Evolutionary conservation across 2,797 vertebrate species (phyloP).

Genomic region (Todus mexicanus): DNA sequence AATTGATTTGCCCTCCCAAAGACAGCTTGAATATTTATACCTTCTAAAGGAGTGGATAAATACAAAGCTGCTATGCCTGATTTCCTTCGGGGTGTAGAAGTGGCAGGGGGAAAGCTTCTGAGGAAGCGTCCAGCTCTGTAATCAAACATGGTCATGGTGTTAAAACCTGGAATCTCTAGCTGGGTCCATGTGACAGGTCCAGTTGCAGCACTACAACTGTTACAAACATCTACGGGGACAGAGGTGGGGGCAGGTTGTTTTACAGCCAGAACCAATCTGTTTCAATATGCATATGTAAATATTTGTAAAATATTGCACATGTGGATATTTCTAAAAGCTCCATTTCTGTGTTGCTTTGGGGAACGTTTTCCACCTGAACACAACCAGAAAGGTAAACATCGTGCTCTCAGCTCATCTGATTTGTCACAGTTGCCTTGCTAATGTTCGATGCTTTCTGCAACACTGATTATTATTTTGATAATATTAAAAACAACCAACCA

Average conservation of each 20-base stretch:
- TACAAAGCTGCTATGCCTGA: not conserved
- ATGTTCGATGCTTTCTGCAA: not conserved
- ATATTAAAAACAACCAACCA: too few relatives aligned
- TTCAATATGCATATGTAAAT: not conserved
- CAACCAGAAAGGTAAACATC: not conserved
- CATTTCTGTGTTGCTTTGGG: not conserved
- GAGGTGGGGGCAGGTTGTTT: not conserved
- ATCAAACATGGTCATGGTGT: not conserved
- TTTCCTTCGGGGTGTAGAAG: not conserved
- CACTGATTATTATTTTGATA: too few relatives aligned
- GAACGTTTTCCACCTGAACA: not conserved
- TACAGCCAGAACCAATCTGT: not conserved
- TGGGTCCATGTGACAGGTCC: not conserved
- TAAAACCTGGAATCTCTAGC: not conserved
- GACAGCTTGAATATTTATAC: not conserved
- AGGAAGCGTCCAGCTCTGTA: not conserved
- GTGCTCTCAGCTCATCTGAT: not conserved
- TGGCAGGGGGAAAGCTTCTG: not conserved
- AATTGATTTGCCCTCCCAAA: not conserved
- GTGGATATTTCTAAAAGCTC: not conserved
- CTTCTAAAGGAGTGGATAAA: not conserved
- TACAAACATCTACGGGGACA: not conserved
- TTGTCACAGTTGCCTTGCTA: not conserved
- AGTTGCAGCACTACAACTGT: not conserved
- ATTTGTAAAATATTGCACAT: not conserved